These are phyloP conservation scores for Dione vanillae DNA, from an alignment of 2,888 invertebrate genomes.

Conservation along the genomic window DNA sequence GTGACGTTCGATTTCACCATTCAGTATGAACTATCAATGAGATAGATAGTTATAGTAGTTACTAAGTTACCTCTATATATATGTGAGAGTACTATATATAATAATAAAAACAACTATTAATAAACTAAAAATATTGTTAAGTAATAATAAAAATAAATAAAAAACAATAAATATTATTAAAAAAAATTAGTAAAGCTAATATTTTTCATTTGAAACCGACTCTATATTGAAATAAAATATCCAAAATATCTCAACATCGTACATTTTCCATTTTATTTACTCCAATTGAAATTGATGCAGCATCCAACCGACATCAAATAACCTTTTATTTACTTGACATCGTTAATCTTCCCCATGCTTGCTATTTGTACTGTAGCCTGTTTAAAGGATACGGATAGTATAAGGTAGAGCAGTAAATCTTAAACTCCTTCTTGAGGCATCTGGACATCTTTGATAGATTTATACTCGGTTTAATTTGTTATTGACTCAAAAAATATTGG, in stretches of 20 bases:
- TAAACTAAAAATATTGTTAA: too few relatives aligned
- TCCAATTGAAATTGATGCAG: slow-evolving; percentile 13
- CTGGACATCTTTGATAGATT: slow-evolving; percentile 1
- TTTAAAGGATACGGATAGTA: background rate
- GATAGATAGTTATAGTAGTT: too few relatives aligned
- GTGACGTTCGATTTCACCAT: too few relatives aligned
- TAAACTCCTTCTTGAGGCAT: background rate
- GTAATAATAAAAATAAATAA: too few relatives aligned
- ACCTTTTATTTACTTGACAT: background rate
- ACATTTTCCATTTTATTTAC: background rate
- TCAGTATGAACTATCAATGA: too few relatives aligned
- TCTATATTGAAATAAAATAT: background rate
- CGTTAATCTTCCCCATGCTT: slow-evolving; percentile 11
- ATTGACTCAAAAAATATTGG: background rate
- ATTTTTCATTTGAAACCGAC: background rate
- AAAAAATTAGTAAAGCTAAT: too few relatives aligned
- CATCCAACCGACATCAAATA: slow-evolving; percentile 1
- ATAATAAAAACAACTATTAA: too few relatives aligned
- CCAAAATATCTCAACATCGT: background rate
- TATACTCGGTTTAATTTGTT: background rate
- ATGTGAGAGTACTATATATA: too few relatives aligned
- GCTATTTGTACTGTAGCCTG: background rate
- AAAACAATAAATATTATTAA: too few relatives aligned
- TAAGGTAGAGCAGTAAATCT: background rate
- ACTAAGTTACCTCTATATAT: too few relatives aligned